These are phyloP conservation scores for Hemibagrus guttatus DNA, from an alignment of 2,797 vertebrate genomes.

Conservation along the genomic window DNA sequence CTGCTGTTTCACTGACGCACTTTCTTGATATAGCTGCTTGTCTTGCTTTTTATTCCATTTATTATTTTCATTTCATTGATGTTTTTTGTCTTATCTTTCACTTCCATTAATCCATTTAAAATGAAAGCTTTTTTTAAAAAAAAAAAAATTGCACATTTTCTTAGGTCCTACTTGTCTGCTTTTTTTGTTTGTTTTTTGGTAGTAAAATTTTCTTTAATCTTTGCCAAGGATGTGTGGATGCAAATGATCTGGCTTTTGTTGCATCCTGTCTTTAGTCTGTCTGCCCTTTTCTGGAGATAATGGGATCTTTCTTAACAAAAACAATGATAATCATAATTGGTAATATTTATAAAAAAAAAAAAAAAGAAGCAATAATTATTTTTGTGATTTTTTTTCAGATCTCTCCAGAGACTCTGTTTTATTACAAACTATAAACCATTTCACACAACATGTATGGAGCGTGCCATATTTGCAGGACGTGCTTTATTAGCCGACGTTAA, in stretches of 20 bases:
- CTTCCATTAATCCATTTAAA: neutral
- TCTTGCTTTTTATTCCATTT: no score
- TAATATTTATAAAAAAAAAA: no score
- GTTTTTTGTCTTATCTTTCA: neutral
- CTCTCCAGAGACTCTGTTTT: neutral
- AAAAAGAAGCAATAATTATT: neutral
- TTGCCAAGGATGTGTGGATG: conserved; percentile 14
- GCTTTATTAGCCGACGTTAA: conserved; percentile 56
- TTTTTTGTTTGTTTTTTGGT: neutral
- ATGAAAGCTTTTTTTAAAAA: no score
- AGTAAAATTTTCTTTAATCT: neutral
- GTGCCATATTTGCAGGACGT: conserved; percentile 11
- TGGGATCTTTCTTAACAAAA: neutral
- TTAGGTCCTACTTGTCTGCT: neutral
- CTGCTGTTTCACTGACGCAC: neutral
- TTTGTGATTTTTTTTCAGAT: neutral
- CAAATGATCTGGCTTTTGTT: conserved; percentile 17
- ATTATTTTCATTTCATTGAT: neutral
- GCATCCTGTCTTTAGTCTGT: neutral
- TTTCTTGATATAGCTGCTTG: neutral
- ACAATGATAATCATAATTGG: neutral
- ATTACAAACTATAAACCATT: neutral
- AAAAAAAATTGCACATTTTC: neutral
- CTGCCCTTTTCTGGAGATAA: neutral
- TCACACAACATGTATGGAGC: neutral